Evolutionary conservation across 2,797 vertebrate species (phyloP).

Genomic region (Balearica regulorum): DNA sequence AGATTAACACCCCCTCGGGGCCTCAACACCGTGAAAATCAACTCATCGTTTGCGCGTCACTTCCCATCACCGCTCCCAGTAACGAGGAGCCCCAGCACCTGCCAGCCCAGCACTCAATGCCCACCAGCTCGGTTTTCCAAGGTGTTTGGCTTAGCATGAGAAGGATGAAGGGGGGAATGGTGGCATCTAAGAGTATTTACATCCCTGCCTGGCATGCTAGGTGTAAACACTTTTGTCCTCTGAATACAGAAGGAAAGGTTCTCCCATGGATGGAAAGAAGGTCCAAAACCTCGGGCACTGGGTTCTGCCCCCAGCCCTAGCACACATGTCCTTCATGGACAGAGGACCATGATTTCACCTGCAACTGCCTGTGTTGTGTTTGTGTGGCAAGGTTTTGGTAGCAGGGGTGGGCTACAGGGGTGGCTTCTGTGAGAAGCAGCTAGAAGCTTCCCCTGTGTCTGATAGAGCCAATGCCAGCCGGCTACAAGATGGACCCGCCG

Average conservation of each 20-base stretch:
- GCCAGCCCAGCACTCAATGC: background rate
- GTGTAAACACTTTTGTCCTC: background rate
- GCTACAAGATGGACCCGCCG: no score
- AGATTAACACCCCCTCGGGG: slow-evolving; percentile 14
- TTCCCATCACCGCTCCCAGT: background rate
- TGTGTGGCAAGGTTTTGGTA: no score
- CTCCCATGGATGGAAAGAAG: background rate
- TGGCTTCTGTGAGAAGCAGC: no score
- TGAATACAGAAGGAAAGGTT: background rate
- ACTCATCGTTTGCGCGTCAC: background rate
- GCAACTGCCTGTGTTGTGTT: no score
- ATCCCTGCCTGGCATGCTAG: background rate
- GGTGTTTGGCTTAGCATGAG: background rate
- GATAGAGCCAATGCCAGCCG: no score
- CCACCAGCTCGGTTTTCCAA: background rate
- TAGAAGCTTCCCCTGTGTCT: no score
- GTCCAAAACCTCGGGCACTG: background rate
- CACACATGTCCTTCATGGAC: no score
- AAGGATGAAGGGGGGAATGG: background rate
- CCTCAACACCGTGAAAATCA: background rate
- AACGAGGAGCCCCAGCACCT: background rate
- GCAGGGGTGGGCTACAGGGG: no score
- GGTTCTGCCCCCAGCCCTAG: background rate
- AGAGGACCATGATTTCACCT: background rate
- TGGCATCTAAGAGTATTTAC: background rate